Evolutionary conservation across 2,797 vertebrate species (phyloP).

Genomic region (Anolis apletophallus): DNA sequence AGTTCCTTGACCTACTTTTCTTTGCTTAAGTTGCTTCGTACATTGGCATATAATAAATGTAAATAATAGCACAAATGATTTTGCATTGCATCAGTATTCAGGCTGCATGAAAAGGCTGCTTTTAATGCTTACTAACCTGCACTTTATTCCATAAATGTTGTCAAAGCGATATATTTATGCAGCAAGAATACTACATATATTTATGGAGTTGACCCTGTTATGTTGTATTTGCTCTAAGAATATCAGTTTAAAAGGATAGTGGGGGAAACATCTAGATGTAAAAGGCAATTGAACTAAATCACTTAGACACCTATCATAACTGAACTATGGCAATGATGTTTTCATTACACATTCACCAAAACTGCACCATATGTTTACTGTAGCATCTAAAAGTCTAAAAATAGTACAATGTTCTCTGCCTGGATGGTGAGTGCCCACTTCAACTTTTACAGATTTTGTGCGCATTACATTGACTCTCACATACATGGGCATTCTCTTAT

Average conservation of each 20-base stretch:
- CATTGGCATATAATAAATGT: background rate
- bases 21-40: background rate
- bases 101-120: constrained; percentile 1
- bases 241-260: constrained; percentile 20
- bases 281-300: constrained; percentile 62
- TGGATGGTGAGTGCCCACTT: constrained; percentile 64
- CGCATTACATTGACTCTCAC: constrained; percentile 65
- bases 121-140: constrained; percentile 53
- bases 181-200: constrained; percentile 11
- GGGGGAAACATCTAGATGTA: constrained; percentile 59
- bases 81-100: constrained; percentile 9
- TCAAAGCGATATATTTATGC: constrained; percentile 46
- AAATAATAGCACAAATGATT: background rate
- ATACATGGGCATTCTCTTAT: constrained; percentile 28
- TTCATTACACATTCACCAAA: constrained; percentile 66
- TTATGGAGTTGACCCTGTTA: constrained; percentile 61
- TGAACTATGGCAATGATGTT: constrained; percentile 63
- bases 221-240: constrained; percentile 56
- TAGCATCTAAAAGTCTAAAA: constrained; percentile 59
- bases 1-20: background rate
- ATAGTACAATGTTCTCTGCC: constrained; percentile 62
- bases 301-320: constrained; percentile 57
- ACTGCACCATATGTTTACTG: constrained; percentile 69
- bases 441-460: constrained; percentile 56
- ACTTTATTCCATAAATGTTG: constrained; percentile 43